These are phyloP conservation scores for Paramormyrops kingsleyae DNA, from an alignment of 2,113 vertebrate species.

Conservation along the genomic window DNA sequence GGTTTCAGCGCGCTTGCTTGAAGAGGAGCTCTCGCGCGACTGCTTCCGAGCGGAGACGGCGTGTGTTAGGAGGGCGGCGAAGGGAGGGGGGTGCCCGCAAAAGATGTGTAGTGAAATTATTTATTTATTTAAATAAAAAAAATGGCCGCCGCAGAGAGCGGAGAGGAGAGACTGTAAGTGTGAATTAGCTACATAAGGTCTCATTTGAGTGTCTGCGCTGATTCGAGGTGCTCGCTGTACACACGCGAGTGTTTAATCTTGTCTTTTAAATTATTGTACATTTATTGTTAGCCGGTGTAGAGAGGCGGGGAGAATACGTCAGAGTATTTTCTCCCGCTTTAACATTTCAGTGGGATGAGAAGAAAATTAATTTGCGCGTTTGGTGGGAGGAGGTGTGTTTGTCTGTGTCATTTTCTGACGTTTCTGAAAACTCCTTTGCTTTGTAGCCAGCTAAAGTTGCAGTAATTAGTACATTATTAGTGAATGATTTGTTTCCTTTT, in stretches of 20 bases:
- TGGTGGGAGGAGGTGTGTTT: constrained; percentile 40
- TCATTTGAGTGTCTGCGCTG: constrained; percentile 31
- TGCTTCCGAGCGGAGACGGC: constrained; percentile 34
- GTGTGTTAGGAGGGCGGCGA: constrained; percentile 48
- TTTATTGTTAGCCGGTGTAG: constrained; percentile 48
- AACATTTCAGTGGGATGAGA: constrained; percentile 39
- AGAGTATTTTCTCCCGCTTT: constrained; percentile 54
- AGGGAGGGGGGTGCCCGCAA: constrained; percentile 53
- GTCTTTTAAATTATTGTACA: constrained; percentile 27
- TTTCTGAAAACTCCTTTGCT: constrained; percentile 32
- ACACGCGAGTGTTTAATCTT: constrained; percentile 25
- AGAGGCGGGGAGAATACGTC: constrained; percentile 66
- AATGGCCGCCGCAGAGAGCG: constrained; percentile 75
- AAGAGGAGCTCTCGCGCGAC: constrained; percentile 53
- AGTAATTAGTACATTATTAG: background rate
- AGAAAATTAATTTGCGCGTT: constrained; percentile 32
- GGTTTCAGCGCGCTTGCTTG: background rate
- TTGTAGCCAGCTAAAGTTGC: constrained; percentile 12
- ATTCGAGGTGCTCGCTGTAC: constrained; percentile 5
- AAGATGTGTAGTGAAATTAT: constrained; percentile 63
- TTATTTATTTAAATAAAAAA: constrained; percentile 75
- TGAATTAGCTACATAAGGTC: constrained; percentile 43
- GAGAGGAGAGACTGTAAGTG: constrained; percentile 72
- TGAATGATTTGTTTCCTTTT: background rate
- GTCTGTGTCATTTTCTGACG: constrained; percentile 39